Evolutionary conservation across 2,797 vertebrate species (phyloP), one percentile per base, ranked within the genome.

Genomic region (Morus bassanus): DNA sequence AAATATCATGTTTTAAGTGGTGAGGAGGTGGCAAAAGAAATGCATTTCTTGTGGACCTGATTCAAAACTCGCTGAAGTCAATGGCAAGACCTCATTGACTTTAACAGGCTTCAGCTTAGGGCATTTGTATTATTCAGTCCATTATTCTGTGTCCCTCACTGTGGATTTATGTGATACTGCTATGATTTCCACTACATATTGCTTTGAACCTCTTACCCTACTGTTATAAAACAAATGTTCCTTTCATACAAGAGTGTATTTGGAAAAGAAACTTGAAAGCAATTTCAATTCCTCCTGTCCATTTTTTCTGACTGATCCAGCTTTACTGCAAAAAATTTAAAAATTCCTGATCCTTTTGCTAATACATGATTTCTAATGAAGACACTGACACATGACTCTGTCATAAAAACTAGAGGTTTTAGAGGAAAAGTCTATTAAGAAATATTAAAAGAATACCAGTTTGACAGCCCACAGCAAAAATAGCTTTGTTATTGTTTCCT

Each of bases 291-390:
- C 54, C 24, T 95, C 87, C 81, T 64, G 90, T 85, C 65, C 53
- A 65, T 96, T 97, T 97, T 60, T 46, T 80, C 85, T 89, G 85
- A 75, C 83, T 94, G 91, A 95, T 93, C 75, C 88, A 93, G 51
- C 30, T 39, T 96, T 96, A 95, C 78, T 90, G 68, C 48, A 95
- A 97, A 96, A 89, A 95, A 95, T 15, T 45, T n/a, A 87, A n/a
- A 94, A 93, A 13, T 69, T 86, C 78, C 64, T 94, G 65, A 93
- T 94, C 54, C 39, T 78, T 96, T 97, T 87, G 12, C 57, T 95
- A 84, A 90, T 85, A 75, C 60, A 78, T 56, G 59, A 91, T 95
- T 97, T 96, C 81, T 97, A 89, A 96, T 76, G 65, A 95, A 97
- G 74, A 96, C 65, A 85, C 48, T 93, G 91, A 89, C 86, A 94